Percentiles rank a stretch among this genome's conserved stretches.
phyloP scores from a whole-genome alignment of 2,797 vertebrate species.

The Sebastes cheni region DNA sequence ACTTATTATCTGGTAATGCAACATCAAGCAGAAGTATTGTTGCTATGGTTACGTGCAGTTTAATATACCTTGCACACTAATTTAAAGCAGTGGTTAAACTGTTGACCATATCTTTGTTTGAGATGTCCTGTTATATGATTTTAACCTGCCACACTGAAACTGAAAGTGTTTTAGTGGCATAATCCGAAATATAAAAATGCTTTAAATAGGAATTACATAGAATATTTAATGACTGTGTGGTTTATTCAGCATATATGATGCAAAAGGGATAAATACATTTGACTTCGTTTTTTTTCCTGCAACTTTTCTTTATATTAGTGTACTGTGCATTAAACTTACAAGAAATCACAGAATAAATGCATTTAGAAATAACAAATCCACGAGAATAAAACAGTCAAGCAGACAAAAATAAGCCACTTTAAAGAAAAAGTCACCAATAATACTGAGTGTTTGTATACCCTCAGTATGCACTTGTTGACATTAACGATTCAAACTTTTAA shows the following conservation, averaged over 20 bases:
- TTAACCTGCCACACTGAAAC: not conserved
- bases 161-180: not conserved
- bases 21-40: slow-evolving; percentile 13
- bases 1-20: not conserved
- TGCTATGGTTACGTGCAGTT: slow-evolving; percentile 18
- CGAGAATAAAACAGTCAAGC: not conserved
- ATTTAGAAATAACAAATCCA: not conserved
- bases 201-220: not conserved
- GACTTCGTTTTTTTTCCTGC: not conserved
- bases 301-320: not conserved
- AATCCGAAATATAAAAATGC: not conserved
- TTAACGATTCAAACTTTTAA: not conserved
- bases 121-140: not conserved
- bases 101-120: not conserved
- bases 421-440: not conserved
- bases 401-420: not conserved
- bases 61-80: slow-evolving; percentile 4
- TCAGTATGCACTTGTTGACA: not conserved
- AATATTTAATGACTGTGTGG: not conserved
- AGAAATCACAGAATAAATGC: not conserved
- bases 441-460: not conserved
- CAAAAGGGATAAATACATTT: not conserved
- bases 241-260: not conserved
- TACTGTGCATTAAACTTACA: not conserved
- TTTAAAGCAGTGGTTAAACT: not conserved